phyloP scores from a whole-genome alignment of 2,797 vertebrate genomes.

The Myoxocephalus aenaeus region DNA sequence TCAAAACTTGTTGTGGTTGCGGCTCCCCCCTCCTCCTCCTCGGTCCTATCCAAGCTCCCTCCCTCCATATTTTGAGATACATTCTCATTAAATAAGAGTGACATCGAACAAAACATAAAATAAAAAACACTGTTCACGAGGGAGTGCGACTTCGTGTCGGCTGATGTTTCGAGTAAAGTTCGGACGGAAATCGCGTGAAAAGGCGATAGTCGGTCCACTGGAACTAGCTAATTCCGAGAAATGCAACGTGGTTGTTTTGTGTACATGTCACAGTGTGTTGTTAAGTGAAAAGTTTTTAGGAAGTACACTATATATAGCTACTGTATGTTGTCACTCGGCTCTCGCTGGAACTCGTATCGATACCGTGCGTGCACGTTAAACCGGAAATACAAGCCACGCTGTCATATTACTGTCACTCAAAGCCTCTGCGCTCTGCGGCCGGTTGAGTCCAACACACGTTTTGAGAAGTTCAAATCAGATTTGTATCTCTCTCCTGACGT shows the following conservation, averaged over 20 bases:
- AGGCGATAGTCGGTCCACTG: rapidly evolving
- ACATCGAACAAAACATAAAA: not conserved
- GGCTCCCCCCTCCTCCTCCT: too few relatives aligned
- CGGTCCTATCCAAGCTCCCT: too few relatives aligned
- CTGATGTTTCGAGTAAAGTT: not conserved
- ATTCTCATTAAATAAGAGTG: rapidly evolving
- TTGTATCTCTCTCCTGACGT: too few relatives aligned
- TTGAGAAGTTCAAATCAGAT: too few relatives aligned
- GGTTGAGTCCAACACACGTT: too few relatives aligned
- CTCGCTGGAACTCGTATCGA: not conserved
- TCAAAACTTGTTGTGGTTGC: conserved; percentile 28
- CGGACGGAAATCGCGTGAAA: not conserved
- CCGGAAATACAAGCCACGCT: not conserved
- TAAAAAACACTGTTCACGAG: not conserved
- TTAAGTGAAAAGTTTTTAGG: not conserved
- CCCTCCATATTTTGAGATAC: rapidly evolving
- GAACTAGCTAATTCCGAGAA: not conserved
- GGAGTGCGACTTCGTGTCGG: not conserved
- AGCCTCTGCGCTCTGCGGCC: too few relatives aligned
- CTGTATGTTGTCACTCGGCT: not conserved
- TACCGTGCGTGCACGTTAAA: not conserved
- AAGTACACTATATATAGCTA: too few relatives aligned
- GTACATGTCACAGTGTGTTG: not conserved
- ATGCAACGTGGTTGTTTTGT: not conserved
- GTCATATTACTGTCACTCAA: not conserved